Conservation (phyloP, 2,888 invertebrate species). For the Gonocerus acuteangulatus region DNA sequence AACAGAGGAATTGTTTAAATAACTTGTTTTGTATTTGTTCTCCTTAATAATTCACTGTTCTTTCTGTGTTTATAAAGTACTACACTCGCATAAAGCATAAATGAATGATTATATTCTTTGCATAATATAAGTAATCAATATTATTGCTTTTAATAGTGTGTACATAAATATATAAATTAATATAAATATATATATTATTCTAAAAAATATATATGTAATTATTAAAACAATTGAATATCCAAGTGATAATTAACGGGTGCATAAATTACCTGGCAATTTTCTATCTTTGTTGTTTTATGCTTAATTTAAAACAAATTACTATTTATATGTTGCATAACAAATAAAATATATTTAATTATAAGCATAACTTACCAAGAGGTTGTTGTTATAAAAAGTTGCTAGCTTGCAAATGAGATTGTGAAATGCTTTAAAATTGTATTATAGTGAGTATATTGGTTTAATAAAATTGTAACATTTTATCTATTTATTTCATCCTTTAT, state of each 20-base stretch:
- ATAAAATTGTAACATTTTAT: slow-evolving; percentile 27
- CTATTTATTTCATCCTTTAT: neutral
- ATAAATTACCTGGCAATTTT: slow-evolving; percentile 10
- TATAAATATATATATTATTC: neutral
- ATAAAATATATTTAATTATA: slow-evolving; percentile 17
- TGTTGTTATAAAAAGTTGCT: slow-evolving; percentile 26
- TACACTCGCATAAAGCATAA: slow-evolving; percentile 13
- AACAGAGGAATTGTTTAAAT: no score
- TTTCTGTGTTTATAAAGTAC: no score
- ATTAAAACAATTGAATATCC: slow-evolving; percentile 14
- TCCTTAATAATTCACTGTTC: no score
- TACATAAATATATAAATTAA: slow-evolving; percentile 15
- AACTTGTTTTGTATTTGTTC: no score
- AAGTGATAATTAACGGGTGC: slow-evolving; percentile 24
- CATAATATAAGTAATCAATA: slow-evolving; percentile 7
- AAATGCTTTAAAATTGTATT: slow-evolving; percentile 30
- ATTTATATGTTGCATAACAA: slow-evolving; percentile 23
- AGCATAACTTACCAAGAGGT: slow-evolving; percentile 17
- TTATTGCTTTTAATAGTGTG: slow-evolving; percentile 17
- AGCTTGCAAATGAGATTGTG: slow-evolving; percentile 29
- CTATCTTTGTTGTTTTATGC: slow-evolving; percentile 16
- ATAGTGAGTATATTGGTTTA: slow-evolving; percentile 26
- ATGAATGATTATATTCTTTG: slow-evolving; percentile 14
- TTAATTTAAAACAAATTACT: slow-evolving; percentile 18
- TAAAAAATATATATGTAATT: slow-evolving; percentile 8